Base-by-base conservation (phyloP, 2,797 vertebrate species). In the Dicrostonyx torquatus region DNA sequence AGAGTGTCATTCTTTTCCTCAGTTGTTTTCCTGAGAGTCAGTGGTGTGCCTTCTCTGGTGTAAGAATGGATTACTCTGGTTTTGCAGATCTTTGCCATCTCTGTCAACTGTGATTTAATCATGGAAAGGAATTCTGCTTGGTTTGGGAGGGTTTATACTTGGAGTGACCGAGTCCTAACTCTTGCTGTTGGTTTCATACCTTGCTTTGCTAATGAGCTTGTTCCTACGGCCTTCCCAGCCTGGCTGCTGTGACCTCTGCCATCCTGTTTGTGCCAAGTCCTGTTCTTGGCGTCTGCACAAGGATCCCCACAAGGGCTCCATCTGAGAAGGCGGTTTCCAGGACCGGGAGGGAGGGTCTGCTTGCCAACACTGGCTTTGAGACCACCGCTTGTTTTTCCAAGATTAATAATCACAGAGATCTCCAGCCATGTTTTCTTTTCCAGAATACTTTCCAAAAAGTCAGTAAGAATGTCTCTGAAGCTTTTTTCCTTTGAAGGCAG, bases 311-410 rank as follows among this genome's bases (percentile, higher is more conserved):
- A 97, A 96, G 80, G 79, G 58, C 83, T 97, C 91, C 83, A 77
- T 94, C 94, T 89, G 78, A 94, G 89, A 90, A 95, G 93, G 93
- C 70, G 66, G 87, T 96, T 97, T 96, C 88, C 86, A 96, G 78
- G 78, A 90, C 88, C 83, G 82, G 94, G 77, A 82, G 43, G 88
- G 66, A 78, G 43, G 88, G 66, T 93, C 91, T 93, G 89, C 45
- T 94, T 5, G 26, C 85, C 88, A 80, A 82, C 85, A 43, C 53
- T 95, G 94, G 95, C 90, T 95, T 90, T 92, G 95, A 97, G 97
- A 97, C 96, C 94, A 97, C 95, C 93, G 85, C 97, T 97, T 95
- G 94, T 96, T 97, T 95, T 96, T 96, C 96, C 87, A 95, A 97
- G 90, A 94, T 87, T 97, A 96, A 95, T 95, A 87, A 92, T 97